Conservation (phyloP, 1,140 invertebrate genomes). For the Paraescarpia echinospica region DNA sequence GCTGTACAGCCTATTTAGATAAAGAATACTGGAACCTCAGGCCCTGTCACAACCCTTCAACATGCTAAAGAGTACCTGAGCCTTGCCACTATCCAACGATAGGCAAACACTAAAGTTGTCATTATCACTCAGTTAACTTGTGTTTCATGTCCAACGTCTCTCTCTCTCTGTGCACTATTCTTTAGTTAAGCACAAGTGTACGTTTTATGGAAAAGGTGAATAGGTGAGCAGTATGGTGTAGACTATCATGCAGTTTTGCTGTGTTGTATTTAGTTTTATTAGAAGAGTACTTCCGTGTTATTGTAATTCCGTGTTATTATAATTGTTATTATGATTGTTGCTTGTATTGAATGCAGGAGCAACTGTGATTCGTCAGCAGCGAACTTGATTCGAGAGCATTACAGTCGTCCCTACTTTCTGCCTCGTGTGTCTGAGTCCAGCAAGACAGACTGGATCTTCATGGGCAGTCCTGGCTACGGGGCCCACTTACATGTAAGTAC, state of each 20-base stretch:
- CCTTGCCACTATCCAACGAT: too few species aligned
- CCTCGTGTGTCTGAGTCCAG: conserved; percentile 80
- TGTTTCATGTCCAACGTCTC: too few species aligned
- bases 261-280: not conserved
- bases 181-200: not conserved
- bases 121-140: too few species aligned
- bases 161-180: not conserved
- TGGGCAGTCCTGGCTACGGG: conserved; percentile 88
- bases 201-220: not conserved
- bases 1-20: too few species aligned
- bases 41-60: too few species aligned
- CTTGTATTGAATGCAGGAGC: conserved; percentile 38
- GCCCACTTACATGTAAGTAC: conserved; percentile 84
- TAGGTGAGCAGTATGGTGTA: not conserved
- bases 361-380: conserved; percentile 64
- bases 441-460: conserved; percentile 92
- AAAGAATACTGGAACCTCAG: too few species aligned
- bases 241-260: not conserved
- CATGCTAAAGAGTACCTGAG: too few species aligned
- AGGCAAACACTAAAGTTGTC: too few species aligned
- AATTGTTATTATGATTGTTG: not conserved
- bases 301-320: too few species aligned
- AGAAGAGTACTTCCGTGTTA: not conserved
- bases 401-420: conserved; percentile 84
- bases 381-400: conserved; percentile 75